Evolutionary conservation across 2,888 invertebrate species (phyloP).

Genomic region (Esperia sulphurella): DNA sequence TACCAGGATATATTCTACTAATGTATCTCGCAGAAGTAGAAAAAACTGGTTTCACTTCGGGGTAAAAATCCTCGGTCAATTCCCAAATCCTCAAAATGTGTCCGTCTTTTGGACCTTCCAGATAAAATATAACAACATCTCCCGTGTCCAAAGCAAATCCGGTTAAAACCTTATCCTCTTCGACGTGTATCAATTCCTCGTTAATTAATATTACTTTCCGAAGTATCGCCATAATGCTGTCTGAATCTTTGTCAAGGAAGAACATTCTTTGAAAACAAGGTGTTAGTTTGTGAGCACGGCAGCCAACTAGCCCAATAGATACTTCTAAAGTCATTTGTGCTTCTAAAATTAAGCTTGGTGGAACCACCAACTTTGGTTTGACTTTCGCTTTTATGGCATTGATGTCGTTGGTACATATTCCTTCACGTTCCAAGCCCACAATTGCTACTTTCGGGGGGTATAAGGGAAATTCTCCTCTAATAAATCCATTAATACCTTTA

Average conservation of each 20-base stretch:
- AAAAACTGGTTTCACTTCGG: constrained; percentile 43
- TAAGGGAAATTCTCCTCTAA: constrained; percentile 54
- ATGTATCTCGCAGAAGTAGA: constrained; percentile 47
- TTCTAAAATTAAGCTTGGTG: constrained; percentile 40
- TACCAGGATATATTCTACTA: constrained; percentile 55
- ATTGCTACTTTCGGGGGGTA: constrained; percentile 40
- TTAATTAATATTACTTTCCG: constrained; percentile 44
- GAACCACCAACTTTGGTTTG: constrained; percentile 35
- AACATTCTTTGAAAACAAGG: constrained; percentile 51
- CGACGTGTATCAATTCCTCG: constrained; percentile 23
- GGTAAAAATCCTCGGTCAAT: constrained; percentile 44
- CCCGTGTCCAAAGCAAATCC: constrained; percentile 63
- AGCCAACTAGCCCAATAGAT: constrained; percentile 60
- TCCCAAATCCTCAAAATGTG: constrained; percentile 54
- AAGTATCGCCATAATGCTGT: constrained; percentile 32
- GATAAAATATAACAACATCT: constrained; percentile 40
- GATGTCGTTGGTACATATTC: constrained; percentile 58
- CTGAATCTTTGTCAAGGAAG: constrained; percentile 32
- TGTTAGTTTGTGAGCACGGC: constrained; percentile 32
- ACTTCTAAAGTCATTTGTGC: constrained; percentile 62
- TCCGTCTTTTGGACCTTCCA: constrained; percentile 59
- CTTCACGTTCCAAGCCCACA: constrained; percentile 31
- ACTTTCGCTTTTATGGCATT: constrained; percentile 41
- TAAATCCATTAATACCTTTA: constrained; percentile 37
- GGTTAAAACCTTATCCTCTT: constrained; percentile 37